Conservation (phyloP, 2,113 vertebrate species). For the Leptodactylus fuscus region DNA sequence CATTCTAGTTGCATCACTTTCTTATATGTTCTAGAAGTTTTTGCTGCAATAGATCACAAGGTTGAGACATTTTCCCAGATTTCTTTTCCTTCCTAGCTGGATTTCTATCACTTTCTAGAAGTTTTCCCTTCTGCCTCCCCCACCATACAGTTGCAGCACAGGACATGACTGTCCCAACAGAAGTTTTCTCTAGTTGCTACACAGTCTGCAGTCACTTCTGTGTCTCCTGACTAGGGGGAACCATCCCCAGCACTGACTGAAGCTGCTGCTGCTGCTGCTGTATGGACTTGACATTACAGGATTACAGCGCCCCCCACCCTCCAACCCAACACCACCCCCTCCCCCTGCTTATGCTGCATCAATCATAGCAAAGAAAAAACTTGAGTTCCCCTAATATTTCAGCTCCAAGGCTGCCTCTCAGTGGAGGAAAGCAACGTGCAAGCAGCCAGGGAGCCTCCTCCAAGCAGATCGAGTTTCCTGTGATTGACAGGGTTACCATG, state of each 20-base stretch:
- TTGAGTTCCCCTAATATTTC: slow-evolving; percentile 74
- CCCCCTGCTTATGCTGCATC: slow-evolving; percentile 75
- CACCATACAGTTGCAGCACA: not conserved
- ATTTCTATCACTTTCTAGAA: not conserved
- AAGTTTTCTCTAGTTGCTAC: not conserved
- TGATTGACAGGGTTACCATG: slow-evolving; percentile 99
- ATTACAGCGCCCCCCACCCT: slow-evolving; percentile 48
- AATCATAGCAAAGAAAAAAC: slow-evolving; percentile 76
- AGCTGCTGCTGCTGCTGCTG: slow-evolving; percentile 8
- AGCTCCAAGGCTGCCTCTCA: slow-evolving; percentile 77
- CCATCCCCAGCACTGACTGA: not conserved
- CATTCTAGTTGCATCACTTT: no score
- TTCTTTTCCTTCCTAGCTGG: no score
- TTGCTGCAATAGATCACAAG: no score
- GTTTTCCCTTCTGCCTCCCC: not conserved
- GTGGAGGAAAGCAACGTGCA: slow-evolving; percentile 85
- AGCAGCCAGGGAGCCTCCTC: slow-evolving; percentile 89
- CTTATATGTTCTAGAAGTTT: no score
- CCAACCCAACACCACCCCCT: not conserved
- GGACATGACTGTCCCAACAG: not conserved
- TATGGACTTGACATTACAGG: slow-evolving; percentile 59
- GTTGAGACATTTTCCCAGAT: no score
- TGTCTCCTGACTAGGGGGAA: no score
- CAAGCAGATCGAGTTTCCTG: slow-evolving; percentile 92
- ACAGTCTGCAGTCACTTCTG: no score